Percentiles rank a stretch among this genome's conserved stretches.
phyloP scores from a whole-genome alignment of 1,140 invertebrate species.

The Battus philenor region DNA sequence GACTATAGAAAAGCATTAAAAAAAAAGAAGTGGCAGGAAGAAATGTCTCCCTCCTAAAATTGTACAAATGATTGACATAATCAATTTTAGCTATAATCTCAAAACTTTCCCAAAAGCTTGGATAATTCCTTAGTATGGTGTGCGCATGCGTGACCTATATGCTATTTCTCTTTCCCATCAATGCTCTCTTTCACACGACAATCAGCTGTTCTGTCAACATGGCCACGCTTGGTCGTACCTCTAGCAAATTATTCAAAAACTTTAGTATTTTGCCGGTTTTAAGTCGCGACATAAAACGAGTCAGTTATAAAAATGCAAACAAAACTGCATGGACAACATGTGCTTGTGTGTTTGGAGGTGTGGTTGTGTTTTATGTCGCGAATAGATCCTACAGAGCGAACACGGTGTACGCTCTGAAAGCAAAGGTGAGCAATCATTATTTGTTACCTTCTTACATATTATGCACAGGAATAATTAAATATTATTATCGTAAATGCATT shows the following conservation, averaged over 20 bases:
- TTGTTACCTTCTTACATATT: not conserved
- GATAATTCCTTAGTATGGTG: conserved; percentile 1
- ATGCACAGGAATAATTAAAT: not conserved
- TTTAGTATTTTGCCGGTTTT: conserved; percentile 45
- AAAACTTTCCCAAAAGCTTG: too few species aligned
- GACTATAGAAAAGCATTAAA: too few species aligned
- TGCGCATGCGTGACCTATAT: conserved; percentile 30
- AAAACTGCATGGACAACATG: conserved; percentile 53
- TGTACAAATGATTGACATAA: too few species aligned
- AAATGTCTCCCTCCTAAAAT: too few species aligned
- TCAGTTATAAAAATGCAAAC: conserved; percentile 39
- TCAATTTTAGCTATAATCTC: too few species aligned
- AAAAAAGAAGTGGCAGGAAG: too few species aligned
- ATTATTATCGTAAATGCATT: not conserved
- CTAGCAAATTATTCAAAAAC: conserved; percentile 57
- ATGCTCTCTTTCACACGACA: conserved; percentile 38
- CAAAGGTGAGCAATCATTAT: conserved; percentile 43
- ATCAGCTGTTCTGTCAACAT: conserved; percentile 63
- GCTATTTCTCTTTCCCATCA: conserved; percentile 18
- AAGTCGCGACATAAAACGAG: conserved; percentile 44
- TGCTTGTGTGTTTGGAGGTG: conserved; percentile 54
- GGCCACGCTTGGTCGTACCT: conserved; percentile 57
- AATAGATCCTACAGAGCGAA: conserved; percentile 40
- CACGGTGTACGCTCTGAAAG: conserved; percentile 62
- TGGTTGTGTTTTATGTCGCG: conserved; percentile 45